A percentile compares a stretch with the other conserved stretches of the same genome.
Evolutionary conservation across 2,113 vertebrate genomes (phyloP).

Genomic region (Neodontobutis hainanensis): DNA sequence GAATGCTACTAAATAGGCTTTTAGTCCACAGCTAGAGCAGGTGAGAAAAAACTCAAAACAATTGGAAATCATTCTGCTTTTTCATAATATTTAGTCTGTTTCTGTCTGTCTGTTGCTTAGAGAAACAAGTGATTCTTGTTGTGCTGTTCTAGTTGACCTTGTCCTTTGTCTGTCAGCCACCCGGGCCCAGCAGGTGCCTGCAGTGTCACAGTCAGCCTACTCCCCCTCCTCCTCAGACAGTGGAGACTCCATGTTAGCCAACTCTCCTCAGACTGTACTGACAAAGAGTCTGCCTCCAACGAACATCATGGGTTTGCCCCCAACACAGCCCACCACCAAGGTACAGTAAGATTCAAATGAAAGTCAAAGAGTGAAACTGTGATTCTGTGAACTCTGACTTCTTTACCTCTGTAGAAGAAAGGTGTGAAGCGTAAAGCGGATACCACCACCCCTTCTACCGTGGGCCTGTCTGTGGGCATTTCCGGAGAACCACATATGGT

Average conservation of each 20-base stretch:
- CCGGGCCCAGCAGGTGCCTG: slow-evolving; percentile 88
- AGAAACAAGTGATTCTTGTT: too few relatives aligned
- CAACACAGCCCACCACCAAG: slow-evolving; percentile 83
- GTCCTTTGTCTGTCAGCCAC: slow-evolving; percentile 44
- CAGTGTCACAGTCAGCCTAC: slow-evolving; percentile 87
- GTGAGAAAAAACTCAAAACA: too few relatives aligned
- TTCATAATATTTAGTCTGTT: too few relatives aligned
- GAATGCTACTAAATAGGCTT: too few relatives aligned
- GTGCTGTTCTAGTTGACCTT: too few relatives aligned
- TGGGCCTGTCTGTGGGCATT: slow-evolving; percentile 81
- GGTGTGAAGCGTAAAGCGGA: slow-evolving; percentile 95
- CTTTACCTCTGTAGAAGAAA: slow-evolving; percentile 84
- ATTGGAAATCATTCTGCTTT: too few relatives aligned
- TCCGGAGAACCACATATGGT: slow-evolving; percentile 66
- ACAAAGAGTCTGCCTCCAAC: slow-evolving; percentile 83
- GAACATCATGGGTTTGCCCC: slow-evolving; percentile 70
- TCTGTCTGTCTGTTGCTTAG: too few relatives aligned
- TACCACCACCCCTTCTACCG: slow-evolving; percentile 91
- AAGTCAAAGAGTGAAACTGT: background rate
- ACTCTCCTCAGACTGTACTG: slow-evolving; percentile 86
- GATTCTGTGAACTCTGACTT: slow-evolving; percentile 3
- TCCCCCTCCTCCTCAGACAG: slow-evolving; percentile 85
- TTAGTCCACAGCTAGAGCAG: too few relatives aligned
- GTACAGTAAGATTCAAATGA: slow-evolving; percentile 14
- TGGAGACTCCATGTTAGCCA: slow-evolving; percentile 84